Base-by-base conservation (phyloP, 2,113 vertebrate species). In the Lucifuga dentata region DNA sequence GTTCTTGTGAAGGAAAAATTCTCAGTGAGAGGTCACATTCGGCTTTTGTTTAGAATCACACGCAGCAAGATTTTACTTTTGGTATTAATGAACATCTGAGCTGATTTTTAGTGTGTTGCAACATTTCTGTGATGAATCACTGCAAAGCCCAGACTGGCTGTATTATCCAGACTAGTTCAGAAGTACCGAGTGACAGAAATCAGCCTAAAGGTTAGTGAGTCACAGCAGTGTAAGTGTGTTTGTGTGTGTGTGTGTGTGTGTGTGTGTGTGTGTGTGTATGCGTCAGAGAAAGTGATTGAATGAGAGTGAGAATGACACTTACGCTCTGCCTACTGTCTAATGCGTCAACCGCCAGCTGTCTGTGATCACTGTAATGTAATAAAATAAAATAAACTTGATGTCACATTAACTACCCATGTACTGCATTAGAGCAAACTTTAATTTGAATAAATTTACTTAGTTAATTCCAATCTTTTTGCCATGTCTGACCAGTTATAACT, bases 91-190 rank as follows among this genome's bases (percentile, higher is more conserved):
- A 0, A 38, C 20, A n/a, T 16, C 10, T 5, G 10, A 10, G n/a
- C 11, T n/a, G 21, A 3, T 29, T 26, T 29, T 38, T 16, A 35
- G 2, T 24, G 43, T 72, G 45, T 80, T 23, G 39, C 65, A 62
- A 68, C 65, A 75, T 46, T 35, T 73, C 0, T 6, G 3, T 12
- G 26, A 44, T 73, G 59, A 74, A 7, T 74, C 52, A 67, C 5
- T 45, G 1, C 53, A 8, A 11, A 68, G 29, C 68, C 67, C 50
- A 64, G 7, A 9, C 19, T 15, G 15, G 26, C 65, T 26, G n/a
- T n/a, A 52, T 11, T n/a, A 70, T 20, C 62, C 43, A 45, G 46
- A 45, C 29, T 1, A 24, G 26, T 49, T 66, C n/a, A 33, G 19
- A 73, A 7, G 13, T 3, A 20, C 5, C 35, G 53, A 56, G 49